Base-by-base conservation (phyloP, 1,140 invertebrate species). In the Drosophila pectinifera region DNA sequence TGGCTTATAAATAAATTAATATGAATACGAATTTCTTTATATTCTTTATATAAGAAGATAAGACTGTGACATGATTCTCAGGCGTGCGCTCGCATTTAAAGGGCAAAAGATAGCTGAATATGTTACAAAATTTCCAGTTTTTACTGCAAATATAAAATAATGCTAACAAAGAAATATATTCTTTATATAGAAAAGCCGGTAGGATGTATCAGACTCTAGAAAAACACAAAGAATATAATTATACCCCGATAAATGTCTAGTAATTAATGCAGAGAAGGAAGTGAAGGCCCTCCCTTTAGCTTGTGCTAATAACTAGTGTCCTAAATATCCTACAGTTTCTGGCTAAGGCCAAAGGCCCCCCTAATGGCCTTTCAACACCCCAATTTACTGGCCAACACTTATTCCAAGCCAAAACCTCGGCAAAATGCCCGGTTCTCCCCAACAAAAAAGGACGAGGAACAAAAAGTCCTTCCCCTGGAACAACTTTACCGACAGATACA, bases 401-500 rank as follows among this genome's bases (percentile, higher is more conserved):
- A 36, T 24, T 34, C 41, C 18, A 34, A 28, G 48, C 34, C 61
- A 69, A 68, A 39, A 20, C 5, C 65, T 13, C 31, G 46, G 38
- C 24, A 56, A 69, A 68, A 42, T 34, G 22, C 56, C 18, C 20
- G n/a, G n/a, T n/a, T n/a, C n/a, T n/a, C n/a, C n/a, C n/a, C n/a
- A n/a, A n/a, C n/a, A 4, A 41, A 53, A 65, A 42, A 56, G 18
- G 18, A 22, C 16, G 5, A 8, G 16, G 0, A 39, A n/a, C n/a
- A 39, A 53, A 55, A 48, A 24, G 3, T 11, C 45, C 18, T 24
- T 36, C 54, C 73, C 49, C n/a, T 51, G 16, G 13, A 38, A 63
- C 88, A 86, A 86, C 70, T 88, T 88, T 64, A 75, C 78, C 80
- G 84, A 88, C 84, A 88, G 84, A 88, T 84, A 89, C 73, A 67